Evolutionary conservation across 2,113 vertebrate genomes (phyloP).

Genomic region (Eurypyga helias): DNA sequence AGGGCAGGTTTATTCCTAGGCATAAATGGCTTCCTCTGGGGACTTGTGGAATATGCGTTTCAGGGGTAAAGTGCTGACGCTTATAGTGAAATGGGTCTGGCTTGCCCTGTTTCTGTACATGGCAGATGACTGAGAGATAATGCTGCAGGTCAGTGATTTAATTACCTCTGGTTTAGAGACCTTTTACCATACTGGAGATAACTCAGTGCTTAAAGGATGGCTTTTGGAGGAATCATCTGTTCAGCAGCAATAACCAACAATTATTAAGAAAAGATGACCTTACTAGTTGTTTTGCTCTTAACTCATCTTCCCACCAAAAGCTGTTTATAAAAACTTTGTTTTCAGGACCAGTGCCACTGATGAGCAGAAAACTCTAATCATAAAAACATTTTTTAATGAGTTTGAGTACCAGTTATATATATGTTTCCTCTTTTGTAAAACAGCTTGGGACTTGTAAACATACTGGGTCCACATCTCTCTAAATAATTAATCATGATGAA

Average conservation of each 20-base stretch:
- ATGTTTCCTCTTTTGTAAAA: slow-evolving; percentile 53
- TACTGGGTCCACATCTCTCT: slow-evolving; percentile 10
- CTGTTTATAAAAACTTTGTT: neutral
- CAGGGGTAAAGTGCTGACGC: accelerated
- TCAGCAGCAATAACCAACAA: neutral
- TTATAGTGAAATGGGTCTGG: neutral
- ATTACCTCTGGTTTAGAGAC: neutral
- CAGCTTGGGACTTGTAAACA: slow-evolving; percentile 44
- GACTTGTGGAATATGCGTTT: neutral
- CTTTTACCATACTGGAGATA: neutral
- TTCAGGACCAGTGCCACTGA: neutral
- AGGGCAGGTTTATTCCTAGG: neutral
- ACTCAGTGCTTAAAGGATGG: neutral
- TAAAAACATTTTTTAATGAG: neutral
- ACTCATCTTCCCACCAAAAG: neutral
- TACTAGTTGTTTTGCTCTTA: neutral
- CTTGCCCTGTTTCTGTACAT: neutral
- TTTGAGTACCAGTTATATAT: slow-evolving; percentile 16
- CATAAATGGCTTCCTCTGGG: neutral
- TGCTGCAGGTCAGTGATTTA: slow-evolving; percentile 1
- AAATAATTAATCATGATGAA: slow-evolving; percentile 52
- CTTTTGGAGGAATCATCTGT: neutral
- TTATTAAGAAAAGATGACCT: slow-evolving; percentile 27
- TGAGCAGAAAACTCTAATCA: neutral
- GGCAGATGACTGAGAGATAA: neutral